A percentile compares a stretch with the other conserved stretches of the same genome.
Evolutionary conservation across 1,140 invertebrate genomes (phyloP).

Genomic region (Cherax destructor): DNA sequence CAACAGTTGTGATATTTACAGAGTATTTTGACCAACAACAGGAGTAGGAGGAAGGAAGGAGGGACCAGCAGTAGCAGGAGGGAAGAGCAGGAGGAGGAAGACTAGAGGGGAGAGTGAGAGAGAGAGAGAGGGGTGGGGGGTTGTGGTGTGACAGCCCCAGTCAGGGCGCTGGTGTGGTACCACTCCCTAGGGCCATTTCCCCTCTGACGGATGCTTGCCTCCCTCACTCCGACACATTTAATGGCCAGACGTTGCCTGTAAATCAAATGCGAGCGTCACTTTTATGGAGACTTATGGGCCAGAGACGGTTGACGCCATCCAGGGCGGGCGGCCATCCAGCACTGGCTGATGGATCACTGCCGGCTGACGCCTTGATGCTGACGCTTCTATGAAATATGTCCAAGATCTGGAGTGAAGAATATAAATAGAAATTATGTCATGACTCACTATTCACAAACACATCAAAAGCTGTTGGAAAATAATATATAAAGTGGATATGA

Average conservation of each 20-base stretch:
- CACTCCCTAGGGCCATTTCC: slow-evolving; percentile 68
- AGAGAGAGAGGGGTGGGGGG: slow-evolving; percentile 4
- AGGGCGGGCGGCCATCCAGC: slow-evolving; percentile 63
- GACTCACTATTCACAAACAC: slow-evolving; percentile 55
- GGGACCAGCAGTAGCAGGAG: too few species aligned
- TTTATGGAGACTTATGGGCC: slow-evolving; percentile 68
- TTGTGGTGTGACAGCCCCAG: neutral
- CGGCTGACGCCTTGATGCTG: slow-evolving; percentile 42
- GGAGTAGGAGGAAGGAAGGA: too few species aligned
- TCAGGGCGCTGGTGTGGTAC: slow-evolving; percentile 36
- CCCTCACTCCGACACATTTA: slow-evolving; percentile 69
- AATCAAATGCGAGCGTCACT: slow-evolving; percentile 70
- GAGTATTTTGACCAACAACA: too few species aligned
- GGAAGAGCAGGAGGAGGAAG: neutral
- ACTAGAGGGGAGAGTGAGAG: neutral
- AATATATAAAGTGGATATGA: slow-evolving; percentile 52
- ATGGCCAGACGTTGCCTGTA: slow-evolving; percentile 69
- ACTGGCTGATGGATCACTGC: slow-evolving; percentile 51
- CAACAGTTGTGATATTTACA: too few species aligned
- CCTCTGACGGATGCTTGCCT: slow-evolving; percentile 68
- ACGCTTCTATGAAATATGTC: slow-evolving; percentile 30
- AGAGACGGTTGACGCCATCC: slow-evolving; percentile 68
- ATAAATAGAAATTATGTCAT: slow-evolving; percentile 47
- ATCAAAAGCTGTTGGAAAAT: slow-evolving; percentile 33
- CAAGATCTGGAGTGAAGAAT: slow-evolving; percentile 35